These are phyloP conservation scores for Pammene aurita DNA, from an alignment of 2,888 invertebrate genomes.

Conservation along the genomic window DNA sequence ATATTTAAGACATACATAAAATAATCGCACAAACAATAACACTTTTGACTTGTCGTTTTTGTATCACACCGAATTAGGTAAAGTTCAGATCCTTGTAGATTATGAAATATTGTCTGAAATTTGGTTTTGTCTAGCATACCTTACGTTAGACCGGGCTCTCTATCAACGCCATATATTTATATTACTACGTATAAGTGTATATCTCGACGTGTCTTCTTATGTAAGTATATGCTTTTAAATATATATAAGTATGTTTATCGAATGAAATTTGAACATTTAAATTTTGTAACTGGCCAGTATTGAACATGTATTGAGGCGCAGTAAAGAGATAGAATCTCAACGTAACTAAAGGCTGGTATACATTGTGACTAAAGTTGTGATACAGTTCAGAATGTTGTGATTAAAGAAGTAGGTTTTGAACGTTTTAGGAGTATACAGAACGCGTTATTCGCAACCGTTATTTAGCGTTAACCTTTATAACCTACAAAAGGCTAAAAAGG, in stretches of 20 bases:
- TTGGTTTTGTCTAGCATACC: constrained; percentile 11
- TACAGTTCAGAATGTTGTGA: constrained; percentile 39
- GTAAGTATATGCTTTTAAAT: constrained; percentile 24
- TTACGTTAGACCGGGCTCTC: constrained; percentile 11
- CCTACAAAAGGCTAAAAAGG: constrained; percentile 23
- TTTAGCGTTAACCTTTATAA: constrained; percentile 17
- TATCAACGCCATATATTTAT: constrained; percentile 37
- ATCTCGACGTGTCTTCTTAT: constrained; percentile 27
- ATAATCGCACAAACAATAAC: not conserved
- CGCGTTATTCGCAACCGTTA: constrained; percentile 36
- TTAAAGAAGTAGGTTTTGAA: constrained; percentile 39
- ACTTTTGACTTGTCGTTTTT: not conserved
- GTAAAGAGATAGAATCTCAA: constrained; percentile 38
- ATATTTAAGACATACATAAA: too few relatives aligned
- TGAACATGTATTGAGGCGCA: constrained; percentile 33
- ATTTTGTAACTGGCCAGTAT: constrained; percentile 38
- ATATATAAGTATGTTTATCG: constrained; percentile 40
- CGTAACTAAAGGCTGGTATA: constrained; percentile 37
- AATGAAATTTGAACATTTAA: constrained; percentile 36
- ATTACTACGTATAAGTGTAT: constrained; percentile 21
- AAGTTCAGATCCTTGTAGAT: too few relatives aligned
- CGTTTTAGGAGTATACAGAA: constrained; percentile 34
- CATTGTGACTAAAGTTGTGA: constrained; percentile 31
- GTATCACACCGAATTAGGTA: not conserved
- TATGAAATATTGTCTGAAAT: not conserved